Evolutionary conservation across 2,113 vertebrate genomes (phyloP).

Genomic region (Notarius lentiginosus): DNA sequence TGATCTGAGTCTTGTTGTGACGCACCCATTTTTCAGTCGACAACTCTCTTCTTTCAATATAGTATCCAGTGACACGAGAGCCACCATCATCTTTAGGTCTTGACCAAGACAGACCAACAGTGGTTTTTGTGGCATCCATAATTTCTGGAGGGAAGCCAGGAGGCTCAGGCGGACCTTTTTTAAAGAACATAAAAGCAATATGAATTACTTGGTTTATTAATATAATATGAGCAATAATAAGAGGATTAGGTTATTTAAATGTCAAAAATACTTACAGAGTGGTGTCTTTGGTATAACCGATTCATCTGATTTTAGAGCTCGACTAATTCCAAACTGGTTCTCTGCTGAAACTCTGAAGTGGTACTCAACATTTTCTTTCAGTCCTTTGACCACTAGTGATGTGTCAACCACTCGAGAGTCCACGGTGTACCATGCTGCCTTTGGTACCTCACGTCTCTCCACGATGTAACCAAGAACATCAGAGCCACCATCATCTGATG

Average conservation of each 20-base stretch:
- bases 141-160: conserved; percentile 95
- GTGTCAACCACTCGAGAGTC: conserved; percentile 87
- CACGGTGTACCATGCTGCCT: conserved; percentile 96
- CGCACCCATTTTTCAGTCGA: conserved; percentile 98
- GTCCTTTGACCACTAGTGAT: conserved; percentile 91
- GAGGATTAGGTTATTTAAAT: neutral
- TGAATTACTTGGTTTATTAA: conserved; percentile 36
- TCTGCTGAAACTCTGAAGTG: conserved; percentile 95
- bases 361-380: conserved; percentile 96
- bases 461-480: conserved; percentile 92
- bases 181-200: neutral
- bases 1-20: conserved; percentile 96
- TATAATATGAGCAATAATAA: neutral
- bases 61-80: conserved; percentile 94
- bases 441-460: conserved; percentile 92
- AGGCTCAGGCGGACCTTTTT: conserved; percentile 89
- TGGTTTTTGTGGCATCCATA: conserved; percentile 90
- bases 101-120: conserved; percentile 88
- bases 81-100: conserved; percentile 95
- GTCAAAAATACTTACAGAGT: conserved; percentile 81
- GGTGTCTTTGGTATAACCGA: conserved; percentile 91
- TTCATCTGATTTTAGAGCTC: conserved; percentile 92
- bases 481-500: conserved; percentile 91
- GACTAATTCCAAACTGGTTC: conserved; percentile 95
- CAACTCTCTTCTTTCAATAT: conserved; percentile 90